Base-by-base conservation (phyloP, 2,113 vertebrate species). In the Eudyptes chrysolophus region DNA sequence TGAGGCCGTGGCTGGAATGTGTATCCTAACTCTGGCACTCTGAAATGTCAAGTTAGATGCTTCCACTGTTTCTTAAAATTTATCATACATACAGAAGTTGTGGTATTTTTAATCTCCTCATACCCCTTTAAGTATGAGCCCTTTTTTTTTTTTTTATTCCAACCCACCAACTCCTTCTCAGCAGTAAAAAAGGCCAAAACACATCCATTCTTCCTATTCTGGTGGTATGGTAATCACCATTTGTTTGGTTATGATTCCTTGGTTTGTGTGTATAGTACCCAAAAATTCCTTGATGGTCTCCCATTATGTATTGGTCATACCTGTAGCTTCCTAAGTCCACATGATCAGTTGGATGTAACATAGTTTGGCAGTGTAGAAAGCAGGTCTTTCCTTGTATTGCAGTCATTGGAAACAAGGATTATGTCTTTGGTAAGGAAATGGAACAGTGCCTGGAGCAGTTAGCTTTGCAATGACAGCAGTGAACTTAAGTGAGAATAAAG, bases 41-140 rank as follows among this genome's bases (percentile, higher is more conserved):
- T 49, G 48, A 77, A 69, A 52, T 6, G 46, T 4, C 20, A 61
- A 52, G 15, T 38, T 72, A 51, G 19, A 29, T 40, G 20, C 2
- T 79, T 49, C 21, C 22, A 16, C 25, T 40, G 3, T 38, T 90
- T 72, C 40, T 70, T 69, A 44, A 83, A 77, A 61, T 65, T 57
- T 36, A 36, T 55, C 38, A 36, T 7, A 32, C 3, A 29, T 20
- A 3, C 10, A 78, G 55, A 82, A 81, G 15, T 30, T 84, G 14
- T 22, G 29, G 9, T 36, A 68, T 58, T 89, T 91, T 81, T 70
- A n/a, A 62, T 64, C 6, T 82, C 18, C 16, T 81, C 6, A 17
- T 70, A 27, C 1, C 2, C 1, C 3, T 55, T 54, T 25, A 68
- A 38, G 1, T n/a, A 3, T 46, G 5, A 64, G 3, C 4, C 6